phyloP scores from a whole-genome alignment of 2,113 vertebrate genomes.

The Arenaria interpres region DNA sequence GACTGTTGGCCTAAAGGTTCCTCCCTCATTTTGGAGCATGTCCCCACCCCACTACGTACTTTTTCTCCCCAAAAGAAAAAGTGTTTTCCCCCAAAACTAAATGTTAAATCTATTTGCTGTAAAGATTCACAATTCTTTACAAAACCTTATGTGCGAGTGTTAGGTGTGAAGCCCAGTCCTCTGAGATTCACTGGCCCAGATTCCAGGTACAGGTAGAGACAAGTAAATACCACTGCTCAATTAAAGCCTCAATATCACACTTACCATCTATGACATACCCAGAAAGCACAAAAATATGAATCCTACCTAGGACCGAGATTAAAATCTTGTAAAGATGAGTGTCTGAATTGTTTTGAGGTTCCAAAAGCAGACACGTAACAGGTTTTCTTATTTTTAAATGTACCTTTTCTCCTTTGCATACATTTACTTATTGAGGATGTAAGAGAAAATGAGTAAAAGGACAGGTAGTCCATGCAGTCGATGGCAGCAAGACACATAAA shows the following conservation, averaged over 20 bases:
- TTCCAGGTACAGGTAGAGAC: neutral
- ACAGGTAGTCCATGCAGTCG: neutral
- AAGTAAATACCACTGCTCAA: neutral
- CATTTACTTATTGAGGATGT: neutral
- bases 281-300: neutral
- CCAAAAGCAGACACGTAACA: neutral
- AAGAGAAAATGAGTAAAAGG: neutral
- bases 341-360: neutral
- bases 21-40: neutral
- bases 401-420: neutral
- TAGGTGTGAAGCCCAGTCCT: neutral
- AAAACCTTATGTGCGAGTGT: neutral
- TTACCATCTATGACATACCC: neutral
- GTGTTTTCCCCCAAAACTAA: neutral
- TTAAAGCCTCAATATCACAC: neutral
- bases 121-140: neutral
- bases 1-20: neutral
- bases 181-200: neutral
- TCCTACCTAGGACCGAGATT: neutral
- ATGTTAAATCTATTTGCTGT: neutral
- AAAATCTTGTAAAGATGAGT: neutral
- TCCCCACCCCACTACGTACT: neutral
- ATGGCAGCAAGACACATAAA: neutral
- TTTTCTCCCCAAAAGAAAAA: neutral
- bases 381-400: constrained; percentile 29